Percentiles rank a stretch among this genome's conserved stretches.
Evolutionary conservation across 2,888 invertebrate species (phyloP).

Genomic region (Diogma glabrata): DNA sequence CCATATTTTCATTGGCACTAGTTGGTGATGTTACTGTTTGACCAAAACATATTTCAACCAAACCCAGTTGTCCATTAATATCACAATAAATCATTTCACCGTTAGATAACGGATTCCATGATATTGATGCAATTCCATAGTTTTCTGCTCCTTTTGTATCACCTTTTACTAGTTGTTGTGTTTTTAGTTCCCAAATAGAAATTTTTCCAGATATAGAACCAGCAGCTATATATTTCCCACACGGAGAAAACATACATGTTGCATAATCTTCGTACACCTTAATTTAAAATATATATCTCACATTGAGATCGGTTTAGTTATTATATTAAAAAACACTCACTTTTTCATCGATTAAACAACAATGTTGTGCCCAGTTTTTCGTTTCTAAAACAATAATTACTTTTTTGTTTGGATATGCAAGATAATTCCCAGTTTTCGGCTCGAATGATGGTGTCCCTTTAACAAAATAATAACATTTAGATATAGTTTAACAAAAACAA

Average conservation of each 20-base stretch:
- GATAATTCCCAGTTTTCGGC: conserved; percentile 52
- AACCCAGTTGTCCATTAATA: conserved; percentile 65
- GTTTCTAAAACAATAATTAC: conserved; percentile 60
- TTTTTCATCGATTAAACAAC: too few species aligned
- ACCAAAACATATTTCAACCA: conserved; percentile 41
- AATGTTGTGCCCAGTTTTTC: conserved; percentile 64
- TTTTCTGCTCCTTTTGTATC: conserved; percentile 44
- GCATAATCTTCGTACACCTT: too few species aligned
- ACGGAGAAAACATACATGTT: conserved; percentile 67
- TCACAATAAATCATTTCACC: conserved; percentile 75
- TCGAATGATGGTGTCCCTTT: conserved; percentile 63
- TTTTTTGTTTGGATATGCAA: conserved; percentile 67
- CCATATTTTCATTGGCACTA: too few species aligned
- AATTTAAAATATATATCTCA: too few species aligned
- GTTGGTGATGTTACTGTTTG: too few species aligned
- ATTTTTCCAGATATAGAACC: conserved; percentile 67
- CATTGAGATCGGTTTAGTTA: too few species aligned
- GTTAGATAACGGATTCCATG: conserved; percentile 64
- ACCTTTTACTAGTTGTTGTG: conserved; percentile 43
- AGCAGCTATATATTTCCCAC: conserved; percentile 69
- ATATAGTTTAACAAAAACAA: too few species aligned
- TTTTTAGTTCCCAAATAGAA: conserved; percentile 61
- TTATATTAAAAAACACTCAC: too few species aligned
- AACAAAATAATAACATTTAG: too few species aligned
- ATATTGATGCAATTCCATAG: conserved; percentile 56